Conservation (phyloP, 2,888 invertebrate species). For the Dasypolia templi region DNA sequence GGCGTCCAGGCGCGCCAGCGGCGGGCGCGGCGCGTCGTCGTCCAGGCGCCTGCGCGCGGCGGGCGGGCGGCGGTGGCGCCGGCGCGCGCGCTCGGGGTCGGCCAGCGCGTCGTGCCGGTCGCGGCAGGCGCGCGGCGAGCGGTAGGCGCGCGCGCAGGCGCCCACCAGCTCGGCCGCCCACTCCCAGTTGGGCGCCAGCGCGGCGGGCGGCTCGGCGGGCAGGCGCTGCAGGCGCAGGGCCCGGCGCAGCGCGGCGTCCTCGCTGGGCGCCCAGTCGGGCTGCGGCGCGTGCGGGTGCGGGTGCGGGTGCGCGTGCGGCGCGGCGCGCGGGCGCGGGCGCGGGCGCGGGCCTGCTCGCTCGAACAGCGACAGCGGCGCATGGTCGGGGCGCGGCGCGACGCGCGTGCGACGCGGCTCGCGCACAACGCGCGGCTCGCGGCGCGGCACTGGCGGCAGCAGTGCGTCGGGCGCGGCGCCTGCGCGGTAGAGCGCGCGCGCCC, state of each 20-base stretch:
- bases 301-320: conserved; percentile 89
- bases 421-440: conserved; percentile 91
- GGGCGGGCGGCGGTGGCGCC: conserved; percentile 94
- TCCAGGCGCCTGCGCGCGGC: conserved; percentile 93
- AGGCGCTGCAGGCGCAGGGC: conserved; percentile 93
- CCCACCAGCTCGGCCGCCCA: conserved; percentile 97
- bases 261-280: conserved; percentile 97
- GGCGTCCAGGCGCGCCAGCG: conserved; percentile 92
- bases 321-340: conserved; percentile 90
- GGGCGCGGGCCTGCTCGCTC: conserved; percentile 89
- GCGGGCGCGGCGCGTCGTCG: conserved; percentile 87
- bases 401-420: conserved; percentile 93
- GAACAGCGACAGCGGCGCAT: conserved; percentile 93
- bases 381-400: conserved; percentile 91
- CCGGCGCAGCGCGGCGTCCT: conserved; percentile 97
- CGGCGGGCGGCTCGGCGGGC: conserved; percentile 92
- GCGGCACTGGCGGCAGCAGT: conserved; percentile 92
- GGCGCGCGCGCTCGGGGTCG: conserved; percentile 96
- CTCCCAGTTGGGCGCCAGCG: conserved; percentile 99
- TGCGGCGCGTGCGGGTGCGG: conserved; percentile 92
- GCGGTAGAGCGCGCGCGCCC: conserved; percentile 96
- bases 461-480: conserved; percentile 93
- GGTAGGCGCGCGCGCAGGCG: conserved; percentile 95
- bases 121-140: conserved; percentile 97
- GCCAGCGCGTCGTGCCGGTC: conserved; percentile 97